phyloP scores from a whole-genome alignment of 2,797 vertebrate genomes.

The Pseudomugil gertrudae region DNA sequence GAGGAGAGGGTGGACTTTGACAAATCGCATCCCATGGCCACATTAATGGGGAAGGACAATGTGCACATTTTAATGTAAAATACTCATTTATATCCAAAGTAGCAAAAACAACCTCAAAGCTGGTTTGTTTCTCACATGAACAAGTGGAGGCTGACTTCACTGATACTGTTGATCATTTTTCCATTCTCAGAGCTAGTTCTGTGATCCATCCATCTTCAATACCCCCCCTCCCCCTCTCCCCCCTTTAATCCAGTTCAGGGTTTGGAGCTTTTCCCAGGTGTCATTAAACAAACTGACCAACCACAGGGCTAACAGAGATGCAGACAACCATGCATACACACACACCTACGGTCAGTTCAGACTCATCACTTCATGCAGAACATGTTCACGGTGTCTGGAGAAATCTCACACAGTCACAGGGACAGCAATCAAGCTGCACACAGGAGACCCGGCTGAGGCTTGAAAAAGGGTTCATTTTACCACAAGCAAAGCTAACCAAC shows the following conservation, averaged over 20 bases:
- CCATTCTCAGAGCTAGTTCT: constrained; percentile 1
- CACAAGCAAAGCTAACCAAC: too few species aligned
- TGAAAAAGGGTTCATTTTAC: too few species aligned
- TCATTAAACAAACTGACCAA: background rate
- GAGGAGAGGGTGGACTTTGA: constrained; percentile 28
- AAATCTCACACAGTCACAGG: background rate
- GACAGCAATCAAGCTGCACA: background rate
- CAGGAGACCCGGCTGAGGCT: too few species aligned
- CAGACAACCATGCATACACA: background rate
- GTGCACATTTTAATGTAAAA: constrained; percentile 14
- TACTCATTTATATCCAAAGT: constrained; percentile 6
- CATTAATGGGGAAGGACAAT: constrained; percentile 13
- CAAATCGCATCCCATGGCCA: constrained; percentile 36
- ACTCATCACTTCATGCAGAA: background rate
- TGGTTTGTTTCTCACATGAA: constrained; percentile 1
- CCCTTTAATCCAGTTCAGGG: background rate
- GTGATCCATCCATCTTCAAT: constrained; percentile 11
- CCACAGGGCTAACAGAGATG: background rate
- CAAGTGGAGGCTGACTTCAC: background rate
- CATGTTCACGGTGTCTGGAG: background rate
- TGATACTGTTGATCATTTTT: constrained; percentile 11
- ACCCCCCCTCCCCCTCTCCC: background rate
- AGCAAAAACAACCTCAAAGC: background rate
- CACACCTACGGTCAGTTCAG: background rate
- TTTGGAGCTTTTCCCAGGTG: background rate